Evolutionary conservation across 2,797 vertebrate genomes (phyloP).

Genomic region (Cirrhinus mrigala): DNA sequence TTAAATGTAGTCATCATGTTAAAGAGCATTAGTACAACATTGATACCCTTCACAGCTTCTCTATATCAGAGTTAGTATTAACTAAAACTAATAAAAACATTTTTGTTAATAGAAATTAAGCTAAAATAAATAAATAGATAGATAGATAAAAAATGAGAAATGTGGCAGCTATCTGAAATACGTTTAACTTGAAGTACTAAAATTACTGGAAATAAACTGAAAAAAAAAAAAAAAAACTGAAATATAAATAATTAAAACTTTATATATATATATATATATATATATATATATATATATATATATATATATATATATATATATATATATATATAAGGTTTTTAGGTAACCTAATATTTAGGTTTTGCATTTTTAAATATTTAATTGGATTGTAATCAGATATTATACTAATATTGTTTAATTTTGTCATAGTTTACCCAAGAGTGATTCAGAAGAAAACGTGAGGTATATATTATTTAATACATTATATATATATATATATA

Average conservation of each 20-base stretch:
- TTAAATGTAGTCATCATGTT: not conserved
- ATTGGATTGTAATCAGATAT: not conserved
- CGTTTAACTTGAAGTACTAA: not conserved
- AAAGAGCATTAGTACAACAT: not conserved
- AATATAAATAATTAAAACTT: not conserved
- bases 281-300: too few relatives aligned
- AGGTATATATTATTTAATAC: conserved; percentile 34
- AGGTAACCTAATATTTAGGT: too few relatives aligned
- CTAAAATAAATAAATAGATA: not conserved
- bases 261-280: too few relatives aligned
- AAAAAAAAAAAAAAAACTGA: too few relatives aligned
- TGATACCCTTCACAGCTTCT: not conserved
- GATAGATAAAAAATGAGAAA: too few relatives aligned
- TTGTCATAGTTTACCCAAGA: conserved; percentile 53
- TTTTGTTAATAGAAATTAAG: not conserved
- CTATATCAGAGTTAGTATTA: not conserved
- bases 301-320: too few relatives aligned
- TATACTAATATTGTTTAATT: not conserved
- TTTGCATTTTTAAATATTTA: not conserved
- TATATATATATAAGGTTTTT: too few relatives aligned
- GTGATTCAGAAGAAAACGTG: conserved; percentile 46
- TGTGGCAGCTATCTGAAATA: too few relatives aligned
- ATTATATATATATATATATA: too few relatives aligned
- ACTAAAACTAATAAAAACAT: not conserved
- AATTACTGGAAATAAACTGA: not conserved